Evolutionary conservation across 2,113 vertebrate species (phyloP), one percentile per base, ranked within the genome.

Genomic region (Callaeas wilsoni): DNA sequence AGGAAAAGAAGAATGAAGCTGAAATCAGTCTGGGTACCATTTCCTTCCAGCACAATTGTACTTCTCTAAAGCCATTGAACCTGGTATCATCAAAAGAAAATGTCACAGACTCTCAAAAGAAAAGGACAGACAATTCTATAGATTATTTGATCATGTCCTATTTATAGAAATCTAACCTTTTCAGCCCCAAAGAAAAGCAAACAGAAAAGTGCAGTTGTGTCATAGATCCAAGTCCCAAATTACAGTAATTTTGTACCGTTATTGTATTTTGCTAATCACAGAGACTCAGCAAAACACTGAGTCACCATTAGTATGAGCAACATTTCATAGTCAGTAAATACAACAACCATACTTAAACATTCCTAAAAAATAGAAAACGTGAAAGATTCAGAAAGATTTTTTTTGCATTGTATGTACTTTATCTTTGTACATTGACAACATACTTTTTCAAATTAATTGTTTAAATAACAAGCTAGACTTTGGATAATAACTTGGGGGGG

Each of bases 91-190:
- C 81, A 84, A 96, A 91, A 77, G 88, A 96, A 96, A 97, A 97
- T 95, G 94, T 84, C 94, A 96, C 80, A 84, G 90, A 87, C 77
- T 89, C 62, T 94, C 75, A 94, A 89, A 91, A 94, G 84, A 78
- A 95, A 96, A 94, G 88, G 63, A 97, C 59, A 95, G 94, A 84
- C 75, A 95, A 91, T 89, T 95, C 49, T 85, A 78, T 39, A 77
- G 87, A 94, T 95, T 97, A 97, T 96, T 97, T 73, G 78, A 97
- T 95, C 84, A 87, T 82, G 62, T 95, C 33, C 88, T 97, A 93
- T 96, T 97, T 97, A 95, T 95, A 97, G 92, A 90, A 93, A 94
- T 87, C 53, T 86, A 98, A 97, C 71, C 95, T 97, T 96, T 97
- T 89, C 85, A 96, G 76, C 46, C 42, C 83, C 47, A 87, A 89